These are phyloP conservation scores for Leptinotarsa haldemani DNA, from an alignment of 2,888 invertebrate species.

Conservation along the genomic window DNA sequence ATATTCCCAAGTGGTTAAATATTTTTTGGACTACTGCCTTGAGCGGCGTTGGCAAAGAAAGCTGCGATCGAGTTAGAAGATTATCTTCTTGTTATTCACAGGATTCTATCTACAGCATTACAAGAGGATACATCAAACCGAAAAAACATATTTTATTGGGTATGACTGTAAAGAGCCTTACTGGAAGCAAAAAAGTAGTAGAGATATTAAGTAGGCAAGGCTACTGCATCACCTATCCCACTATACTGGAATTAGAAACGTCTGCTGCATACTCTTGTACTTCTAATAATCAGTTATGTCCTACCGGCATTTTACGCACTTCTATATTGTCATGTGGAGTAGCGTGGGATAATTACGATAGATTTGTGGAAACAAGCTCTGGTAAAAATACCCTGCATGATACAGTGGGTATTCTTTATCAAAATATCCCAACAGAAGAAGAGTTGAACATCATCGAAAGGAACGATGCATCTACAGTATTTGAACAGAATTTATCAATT, in stretches of 20 bases:
- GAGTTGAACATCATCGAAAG: slow-evolving; percentile 5
- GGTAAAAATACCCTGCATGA: slow-evolving; percentile 56
- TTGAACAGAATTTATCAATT: too few species aligned
- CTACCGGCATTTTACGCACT: not conserved
- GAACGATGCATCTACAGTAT: not conserved
- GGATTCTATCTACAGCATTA: slow-evolving; percentile 46
- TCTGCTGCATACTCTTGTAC: slow-evolving; percentile 10
- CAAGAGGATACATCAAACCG: slow-evolving; percentile 30
- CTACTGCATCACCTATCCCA: slow-evolving; percentile 19
- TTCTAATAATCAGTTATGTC: slow-evolving; percentile 8
- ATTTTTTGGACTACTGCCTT: slow-evolving; percentile 36
- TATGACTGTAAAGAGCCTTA: slow-evolving; percentile 16
- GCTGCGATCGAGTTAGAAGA: slow-evolving; percentile 36
- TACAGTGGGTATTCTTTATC: slow-evolving; percentile 57
- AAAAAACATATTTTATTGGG: slow-evolving; percentile 8
- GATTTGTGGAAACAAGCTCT: slow-evolving; percentile 41
- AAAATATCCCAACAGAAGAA: slow-evolving; percentile 48
- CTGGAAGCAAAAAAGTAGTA: slow-evolving; percentile 21
- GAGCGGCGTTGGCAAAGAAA: slow-evolving; percentile 39
- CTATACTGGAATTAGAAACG: slow-evolving; percentile 13
- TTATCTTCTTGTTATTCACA: slow-evolving; percentile 16
- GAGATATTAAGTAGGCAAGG: slow-evolving; percentile 7
- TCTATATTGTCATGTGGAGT: slow-evolving; percentile 5
- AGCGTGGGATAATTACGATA: slow-evolving; percentile 19
- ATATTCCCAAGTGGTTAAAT: too few species aligned